Percentiles rank a stretch among this genome's conserved stretches.
phyloP scores from a whole-genome alignment of 1,140 invertebrate genomes.

The Brachionus angularis region DNA sequence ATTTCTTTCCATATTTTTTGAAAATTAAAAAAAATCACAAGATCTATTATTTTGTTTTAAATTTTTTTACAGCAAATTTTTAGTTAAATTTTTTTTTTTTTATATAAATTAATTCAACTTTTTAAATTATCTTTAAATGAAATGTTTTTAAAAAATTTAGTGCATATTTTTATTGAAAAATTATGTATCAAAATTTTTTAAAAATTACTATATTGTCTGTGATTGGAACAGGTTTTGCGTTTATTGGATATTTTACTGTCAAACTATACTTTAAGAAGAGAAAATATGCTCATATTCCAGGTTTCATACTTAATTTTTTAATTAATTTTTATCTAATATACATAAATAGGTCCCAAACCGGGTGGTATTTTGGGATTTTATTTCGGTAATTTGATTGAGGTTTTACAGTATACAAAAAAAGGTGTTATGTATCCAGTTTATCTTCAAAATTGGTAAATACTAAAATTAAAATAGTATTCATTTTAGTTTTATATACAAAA shows the following conservation, averaged over 20 bases:
- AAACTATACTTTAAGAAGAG: not conserved
- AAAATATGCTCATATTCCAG: not conserved
- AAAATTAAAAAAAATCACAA: too few species aligned
- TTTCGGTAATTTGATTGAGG: not conserved
- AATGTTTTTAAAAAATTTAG: too few species aligned
- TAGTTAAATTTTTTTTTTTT: too few species aligned
- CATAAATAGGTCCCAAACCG: not conserved
- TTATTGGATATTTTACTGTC: not conserved
- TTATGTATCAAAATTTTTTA: too few species aligned
- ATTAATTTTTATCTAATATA: not conserved
- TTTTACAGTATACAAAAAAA: not conserved
- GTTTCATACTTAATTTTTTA: not conserved
- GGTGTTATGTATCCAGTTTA: not conserved
- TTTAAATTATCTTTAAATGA: too few species aligned
- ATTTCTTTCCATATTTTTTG: too few species aligned
- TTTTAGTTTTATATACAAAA: not conserved
- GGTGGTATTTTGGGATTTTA: not conserved
- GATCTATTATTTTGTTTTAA: too few species aligned
- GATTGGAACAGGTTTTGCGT: not conserved
- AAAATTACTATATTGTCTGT: too few species aligned
- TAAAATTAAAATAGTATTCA: not conserved
- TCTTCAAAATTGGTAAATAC: not conserved
- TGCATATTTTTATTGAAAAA: too few species aligned
- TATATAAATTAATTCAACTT: too few species aligned
- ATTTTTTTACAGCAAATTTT: too few species aligned